Evolutionary conservation across 2,797 vertebrate species (phyloP).

Genomic region (Hylomyscus alleni): DNA sequence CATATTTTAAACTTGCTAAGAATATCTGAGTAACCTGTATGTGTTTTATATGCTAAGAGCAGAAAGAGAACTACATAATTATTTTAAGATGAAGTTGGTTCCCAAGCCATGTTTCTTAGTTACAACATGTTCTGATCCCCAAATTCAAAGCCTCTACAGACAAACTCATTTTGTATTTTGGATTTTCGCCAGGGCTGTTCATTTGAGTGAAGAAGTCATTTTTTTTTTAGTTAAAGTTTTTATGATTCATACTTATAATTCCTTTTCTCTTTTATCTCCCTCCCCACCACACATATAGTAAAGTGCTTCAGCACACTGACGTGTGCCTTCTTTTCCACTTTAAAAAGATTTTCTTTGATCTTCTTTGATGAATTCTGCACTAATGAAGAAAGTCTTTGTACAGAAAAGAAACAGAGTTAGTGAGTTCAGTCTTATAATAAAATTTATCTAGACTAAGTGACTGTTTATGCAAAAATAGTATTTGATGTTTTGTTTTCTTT

Average conservation of each 20-base stretch:
- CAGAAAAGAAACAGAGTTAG: not conserved
- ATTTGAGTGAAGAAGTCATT: not conserved
- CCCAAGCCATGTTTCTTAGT: not conserved
- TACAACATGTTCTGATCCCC: not conserved
- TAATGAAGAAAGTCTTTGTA: not conserved
- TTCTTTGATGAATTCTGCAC: not conserved
- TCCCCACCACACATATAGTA: not conserved
- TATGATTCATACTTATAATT: not conserved
- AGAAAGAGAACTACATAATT: constrained; percentile 80
- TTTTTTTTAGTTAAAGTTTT: constrained; percentile 17
- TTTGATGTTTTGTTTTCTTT: not conserved
- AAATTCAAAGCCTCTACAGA: not conserved
- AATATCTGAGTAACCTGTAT: constrained; percentile 83
- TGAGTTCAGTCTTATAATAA: not conserved
- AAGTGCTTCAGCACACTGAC: not conserved
- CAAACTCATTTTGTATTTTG: not conserved
- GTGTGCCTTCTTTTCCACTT: not conserved
- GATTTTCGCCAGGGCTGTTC: not conserved
- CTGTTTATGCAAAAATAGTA: not conserved
- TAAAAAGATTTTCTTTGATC: not conserved
- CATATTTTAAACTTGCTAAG: constrained; percentile 86
- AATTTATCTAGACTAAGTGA: not conserved
- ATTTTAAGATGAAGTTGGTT: not conserved
- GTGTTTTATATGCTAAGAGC: constrained; percentile 84
- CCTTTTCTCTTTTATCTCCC: not conserved